These are phyloP conservation scores for Eristalinus sepulchralis DNA, from an alignment of 2,888 invertebrate species.

Conservation along the genomic window DNA sequence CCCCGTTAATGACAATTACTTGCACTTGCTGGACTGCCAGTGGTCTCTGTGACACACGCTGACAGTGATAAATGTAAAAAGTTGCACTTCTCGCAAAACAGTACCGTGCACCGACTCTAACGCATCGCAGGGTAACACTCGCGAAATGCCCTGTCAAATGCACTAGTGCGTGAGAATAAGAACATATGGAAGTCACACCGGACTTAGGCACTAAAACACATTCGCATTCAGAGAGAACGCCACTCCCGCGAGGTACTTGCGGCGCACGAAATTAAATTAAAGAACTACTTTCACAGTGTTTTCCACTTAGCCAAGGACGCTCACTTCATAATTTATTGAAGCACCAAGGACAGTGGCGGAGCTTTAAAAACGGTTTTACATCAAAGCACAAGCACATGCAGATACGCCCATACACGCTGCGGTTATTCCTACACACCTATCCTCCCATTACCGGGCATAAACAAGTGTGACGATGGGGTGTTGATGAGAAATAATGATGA, in stretches of 20 bases:
- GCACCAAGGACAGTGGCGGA: conserved; percentile 29
- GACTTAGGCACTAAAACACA: conserved; percentile 47
- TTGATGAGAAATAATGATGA: conserved; percentile 7
- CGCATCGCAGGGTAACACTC: conserved; percentile 29
- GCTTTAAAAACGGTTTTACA: conserved; percentile 26
- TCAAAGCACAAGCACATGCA: conserved; percentile 9
- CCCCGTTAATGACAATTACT: conserved; percentile 24
- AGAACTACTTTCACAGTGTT: conserved; percentile 49
- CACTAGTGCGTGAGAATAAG: neutral
- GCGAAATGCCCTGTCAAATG: conserved; percentile 18
- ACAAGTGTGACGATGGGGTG: neutral
- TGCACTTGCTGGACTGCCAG: neutral
- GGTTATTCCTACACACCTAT: conserved; percentile 22
- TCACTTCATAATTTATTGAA: conserved; percentile 58
- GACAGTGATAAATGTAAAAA: conserved; percentile 63
- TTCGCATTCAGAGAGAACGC: conserved; percentile 34
- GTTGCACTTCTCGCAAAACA: conserved; percentile 43
- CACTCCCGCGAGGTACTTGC: conserved; percentile 19
- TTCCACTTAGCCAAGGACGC: conserved; percentile 23
- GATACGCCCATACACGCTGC: conserved; percentile 10
- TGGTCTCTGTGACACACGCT: conserved; percentile 26
- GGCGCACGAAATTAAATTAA: conserved; percentile 40
- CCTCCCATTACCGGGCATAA: neutral
- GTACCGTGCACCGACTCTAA: neutral
- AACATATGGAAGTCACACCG: conserved; percentile 45